Base-by-base conservation (phyloP, 2,888 invertebrate species). In the Agrochola circellaris region DNA sequence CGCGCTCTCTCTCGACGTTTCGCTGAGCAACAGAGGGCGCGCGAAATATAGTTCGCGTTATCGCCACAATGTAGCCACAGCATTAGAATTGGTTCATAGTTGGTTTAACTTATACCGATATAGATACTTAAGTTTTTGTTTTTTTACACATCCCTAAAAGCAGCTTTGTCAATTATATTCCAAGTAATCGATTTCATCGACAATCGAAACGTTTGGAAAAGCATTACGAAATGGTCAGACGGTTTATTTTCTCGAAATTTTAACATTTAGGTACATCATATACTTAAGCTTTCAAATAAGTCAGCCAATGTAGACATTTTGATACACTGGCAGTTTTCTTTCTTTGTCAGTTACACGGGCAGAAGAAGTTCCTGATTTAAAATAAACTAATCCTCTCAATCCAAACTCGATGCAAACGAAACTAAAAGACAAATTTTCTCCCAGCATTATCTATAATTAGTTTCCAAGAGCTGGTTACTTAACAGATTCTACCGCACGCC, bases 391-490 rank as follows among this genome's bases (percentile, higher is more conserved):
- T 58, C 38, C 45, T 38, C n/a, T 34, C 15, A 81, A 61, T 68
- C 17, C 34, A 23, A 82, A 67, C 54, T 51, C 54, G n/a, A n/a
- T n/a, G n/a, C n/a, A 60, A 86, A 72, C n/a, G 5, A 15, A 65
- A 79, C 71, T 69, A 77, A 69, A 84, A 79, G 76, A 74, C 54
- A 73, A 74, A 84, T 86, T 75, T 85, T 73, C 77, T 68, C 67
- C 62, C 67, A 81, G 48, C 51, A 77, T 81, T 77, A 75, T 62
- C 74, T 75, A 23, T 85, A 88, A 87, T 88, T 73, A 79, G 77
- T 79, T 89, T 83, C 79, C 65, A 74, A 73, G 78, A 85, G 77
- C 48, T 77, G 58, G 70, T 76, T 70, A 75, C 56, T 69, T 71
- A 75, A 58, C 69, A 73, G 71, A 69, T 70, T 84, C 45, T 34